Evolutionary conservation across 2,888 invertebrate species (phyloP), one percentile per base, ranked within the genome.

Genomic region (Hirudinaria manillensis): DNA sequence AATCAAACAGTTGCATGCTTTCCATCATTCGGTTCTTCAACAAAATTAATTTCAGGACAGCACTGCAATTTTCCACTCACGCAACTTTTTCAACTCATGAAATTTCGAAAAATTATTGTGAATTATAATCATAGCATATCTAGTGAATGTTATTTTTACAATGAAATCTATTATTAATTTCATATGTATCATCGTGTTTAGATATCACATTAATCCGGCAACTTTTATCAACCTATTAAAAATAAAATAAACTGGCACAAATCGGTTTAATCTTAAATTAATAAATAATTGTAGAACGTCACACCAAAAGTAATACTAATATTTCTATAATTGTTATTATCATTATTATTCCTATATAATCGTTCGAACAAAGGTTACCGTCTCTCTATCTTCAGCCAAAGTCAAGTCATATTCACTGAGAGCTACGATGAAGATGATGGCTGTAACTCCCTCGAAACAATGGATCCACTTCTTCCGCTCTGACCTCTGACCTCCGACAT

Each of bases 381-480:
- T 88, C 82, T 87, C 87, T 79, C 87, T 87, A 80, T 88, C 87
- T 79, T 93, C 93, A 13, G 92, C 93, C 76, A 94, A 86, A 51
- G 93, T 92, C 82, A 93, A 87, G 83, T 94, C 94, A 83, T 94
- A 94, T 79, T 91, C 93, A 82, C 92, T 92, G 80, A 94, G 87
- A 65, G 93, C 93, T 71, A 93, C 93, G 86, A 93, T 93, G 85
- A 94, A 94, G 81, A 94, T 93, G 79, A 94, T 93, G 34, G 93
- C 93, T 4, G 93, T 94, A 3, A 94, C 94, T 68, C 92, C 93
- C 86, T 94, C 93, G 84, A 94, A 94, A 85, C 93, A 94, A 84
- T 94, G 94, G 82, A 94, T 94, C 94, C 94, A 94, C 84, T 94
- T 94, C 86, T 94, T 94, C 77, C 94, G 88, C 85, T 94, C 94